Evolutionary conservation across 2,113 vertebrate species (phyloP), one percentile per base, ranked within the genome.

Genomic region (Spea bombifrons): DNA sequence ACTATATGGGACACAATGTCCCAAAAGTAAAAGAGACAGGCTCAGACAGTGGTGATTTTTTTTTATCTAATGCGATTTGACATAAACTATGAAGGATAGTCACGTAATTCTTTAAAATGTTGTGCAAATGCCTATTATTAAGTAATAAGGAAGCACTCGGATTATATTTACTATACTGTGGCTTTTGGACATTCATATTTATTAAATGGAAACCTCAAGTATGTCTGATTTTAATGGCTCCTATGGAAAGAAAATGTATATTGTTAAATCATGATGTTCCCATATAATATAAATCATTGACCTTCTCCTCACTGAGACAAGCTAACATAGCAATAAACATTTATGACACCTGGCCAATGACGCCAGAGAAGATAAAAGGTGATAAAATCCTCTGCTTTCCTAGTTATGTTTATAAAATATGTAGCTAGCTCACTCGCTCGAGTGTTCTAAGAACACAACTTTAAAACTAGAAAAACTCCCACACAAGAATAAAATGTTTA

Each of bases 321-420:
- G 16, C 48, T 70, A 70, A 48, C 16, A 47, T 50, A 47, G 67
- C 8, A 47, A 73, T 73, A 73, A 73, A 73, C 43, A 57, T 73
- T 73, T 73, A 73, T 61, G 59, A 12, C 52, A 6, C 3, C 52
- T 72, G 53, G 15, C 47, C 16, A 61, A 44, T 73, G 55, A 73
- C 7, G 71, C 71, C 30, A 73, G 71, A 73, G 55, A 8, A 46
- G 55, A 73, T n/a, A 47, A 53, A 2, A 8, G 13, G 43, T 16
- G 44, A 73, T 73, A 73, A 61, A 59, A 53, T 13, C 10, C 48
- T 16, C 50, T 53, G 16, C 44, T 73, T 61, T 46, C 43, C 13
- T 8, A 47, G 12, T 2, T 46, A 15, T 61, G 44, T 61, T 61
- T 73, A 59, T 67, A 46, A 67, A 67, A 67, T 67, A 46, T 67